Evolutionary conservation across 2,797 vertebrate genomes (phyloP).

Genomic region (Tragopan temminckii): DNA sequence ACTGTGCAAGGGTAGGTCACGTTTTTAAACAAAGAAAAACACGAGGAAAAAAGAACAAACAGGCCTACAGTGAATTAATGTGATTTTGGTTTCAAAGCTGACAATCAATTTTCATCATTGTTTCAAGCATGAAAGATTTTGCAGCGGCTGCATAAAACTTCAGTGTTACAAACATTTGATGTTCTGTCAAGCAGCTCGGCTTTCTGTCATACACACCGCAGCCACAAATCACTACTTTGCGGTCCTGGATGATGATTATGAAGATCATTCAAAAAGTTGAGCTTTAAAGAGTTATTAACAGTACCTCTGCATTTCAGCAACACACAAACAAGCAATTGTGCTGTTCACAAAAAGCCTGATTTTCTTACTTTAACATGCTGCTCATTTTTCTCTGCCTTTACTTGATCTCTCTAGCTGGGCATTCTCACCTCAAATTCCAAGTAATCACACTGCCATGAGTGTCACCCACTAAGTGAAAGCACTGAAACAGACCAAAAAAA

Average conservation of each 20-base stretch:
- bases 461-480: neutral
- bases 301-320: slow-evolving; percentile 35
- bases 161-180: slow-evolving; percentile 33
- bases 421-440: slow-evolving; percentile 21
- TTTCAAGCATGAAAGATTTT: slow-evolving; percentile 56
- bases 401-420: neutral
- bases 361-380: slow-evolving; percentile 15
- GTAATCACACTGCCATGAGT: neutral
- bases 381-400: neutral
- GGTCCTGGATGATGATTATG: slow-evolving; percentile 35
- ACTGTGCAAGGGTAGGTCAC: slow-evolving; percentile 28
- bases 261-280: slow-evolving; percentile 32
- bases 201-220: neutral
- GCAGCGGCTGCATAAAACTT: slow-evolving; percentile 39
- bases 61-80: slow-evolving; percentile 2
- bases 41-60: neutral
- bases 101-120: slow-evolving; percentile 50
- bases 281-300: slow-evolving; percentile 41
- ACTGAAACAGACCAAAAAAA: neutral
- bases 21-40: slow-evolving; percentile 37
- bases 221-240: slow-evolving; percentile 33
- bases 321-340: fast-evolving
- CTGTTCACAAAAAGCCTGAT: neutral
- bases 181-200: slow-evolving; percentile 33
- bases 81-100: slow-evolving; percentile 53